A percentile compares a stretch with the other conserved stretches of the same genome.
phyloP scores from a whole-genome alignment of 2,113 vertebrate species.

The Dipodomys merriami region DNA sequence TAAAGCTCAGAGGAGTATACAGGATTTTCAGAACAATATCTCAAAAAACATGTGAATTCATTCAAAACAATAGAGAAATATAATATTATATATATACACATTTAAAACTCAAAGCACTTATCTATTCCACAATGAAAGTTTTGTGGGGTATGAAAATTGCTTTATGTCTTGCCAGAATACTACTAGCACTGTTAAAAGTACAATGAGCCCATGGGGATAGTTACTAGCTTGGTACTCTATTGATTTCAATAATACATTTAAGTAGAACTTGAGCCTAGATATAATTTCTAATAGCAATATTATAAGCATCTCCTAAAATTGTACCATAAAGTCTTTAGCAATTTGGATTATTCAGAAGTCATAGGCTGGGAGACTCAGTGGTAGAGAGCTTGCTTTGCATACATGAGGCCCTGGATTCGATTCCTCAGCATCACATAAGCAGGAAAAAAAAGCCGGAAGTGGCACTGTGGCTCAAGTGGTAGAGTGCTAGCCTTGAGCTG shows the following conservation, averaged over 20 bases:
- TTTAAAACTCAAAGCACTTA: conserved; percentile 46
- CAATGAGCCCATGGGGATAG: neutral
- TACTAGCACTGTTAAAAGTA: conserved; percentile 34
- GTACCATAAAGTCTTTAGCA: neutral
- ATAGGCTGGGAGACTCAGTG: neutral
- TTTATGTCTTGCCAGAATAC: neutral
- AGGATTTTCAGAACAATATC: conserved; percentile 57
- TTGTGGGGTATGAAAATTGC: conserved; percentile 37
- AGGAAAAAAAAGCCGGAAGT: too few relatives aligned
- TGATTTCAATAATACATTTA: conserved; percentile 29
- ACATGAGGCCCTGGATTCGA: too few relatives aligned
- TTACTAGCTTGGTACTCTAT: neutral
- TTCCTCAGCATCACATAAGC: too few relatives aligned
- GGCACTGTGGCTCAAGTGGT: too few relatives aligned
- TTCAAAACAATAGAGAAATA: neutral
- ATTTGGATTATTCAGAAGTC: neutral
- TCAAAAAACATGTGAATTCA: conserved; percentile 50
- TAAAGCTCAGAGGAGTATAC: conserved; percentile 60
- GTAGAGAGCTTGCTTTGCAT: too few relatives aligned
- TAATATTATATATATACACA: conserved; percentile 6
- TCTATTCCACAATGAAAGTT: conserved; percentile 47
- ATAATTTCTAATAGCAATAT: conserved; percentile 35
- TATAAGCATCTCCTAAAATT: conserved; percentile 32
- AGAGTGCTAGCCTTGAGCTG: too few relatives aligned
- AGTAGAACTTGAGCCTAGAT: neutral